Base-by-base conservation (phyloP, 2,797 vertebrate species). In the Trachurus trachurus region DNA sequence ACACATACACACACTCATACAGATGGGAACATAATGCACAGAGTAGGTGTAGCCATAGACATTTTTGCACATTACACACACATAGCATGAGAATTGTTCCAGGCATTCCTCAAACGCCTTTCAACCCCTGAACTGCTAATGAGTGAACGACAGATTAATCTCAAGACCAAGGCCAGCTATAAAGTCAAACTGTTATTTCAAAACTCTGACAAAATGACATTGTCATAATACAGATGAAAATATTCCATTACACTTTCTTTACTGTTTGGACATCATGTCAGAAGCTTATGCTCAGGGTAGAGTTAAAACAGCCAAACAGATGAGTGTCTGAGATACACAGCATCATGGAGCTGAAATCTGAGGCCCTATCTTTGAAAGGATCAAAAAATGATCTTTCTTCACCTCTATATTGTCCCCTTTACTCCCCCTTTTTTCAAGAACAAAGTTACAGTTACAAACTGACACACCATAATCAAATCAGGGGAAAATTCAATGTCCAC, bases 41-140 rank as follows among this genome's bases (percentile, higher is more conserved):
- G 22, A 53, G 44, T 58, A 65, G 57, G 50, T 67, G 50, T 54
- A 54, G 34, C 34, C 29, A 50, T 53, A 6, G 31, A 34, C 2
- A 63, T 9, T 71, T 47, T 61, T 60, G n/a, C 21, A 64, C 39
- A 70, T 69, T 71, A 62, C 6, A 45, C 58, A 71, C 42, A 68
- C 37, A 53, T 47, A 62, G 39, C 56, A 61, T 12, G 6, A 40
- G 58, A 45, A 75, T 78, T 81, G 74, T 85, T 83, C 31, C n/a
- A 73, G 49, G 26, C 21, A 68, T 52, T 80, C 39, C 22, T 17
- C 17, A 58, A 15, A n/a, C 60, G 22, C 11, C 11, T 71, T 65
- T 66, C 16, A 57, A 72, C 67, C 50, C 15, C 22, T 71, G 37
- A 74, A 72, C 45, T 1, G 0, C 22, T 70, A 45, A 83, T 71